Evolutionary conservation across 2,888 invertebrate species (phyloP).

Genomic region (Aphidius colemani): DNA sequence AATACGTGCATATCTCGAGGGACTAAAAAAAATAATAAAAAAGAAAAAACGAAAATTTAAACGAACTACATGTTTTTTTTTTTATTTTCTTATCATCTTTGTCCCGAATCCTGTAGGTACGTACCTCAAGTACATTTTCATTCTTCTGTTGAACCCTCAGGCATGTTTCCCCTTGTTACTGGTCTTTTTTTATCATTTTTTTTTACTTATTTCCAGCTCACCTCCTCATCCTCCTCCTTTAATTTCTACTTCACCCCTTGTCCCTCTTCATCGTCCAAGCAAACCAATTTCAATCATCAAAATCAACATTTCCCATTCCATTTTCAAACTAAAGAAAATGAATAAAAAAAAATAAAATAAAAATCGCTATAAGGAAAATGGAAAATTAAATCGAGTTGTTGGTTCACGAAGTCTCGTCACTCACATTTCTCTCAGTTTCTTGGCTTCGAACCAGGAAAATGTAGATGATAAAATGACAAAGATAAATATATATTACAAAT

Average conservation of each 20-base stretch:
- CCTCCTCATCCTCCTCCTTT: conserved; percentile 16
- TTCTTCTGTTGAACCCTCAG: conserved; percentile 15
- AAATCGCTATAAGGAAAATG: conserved; percentile 2
- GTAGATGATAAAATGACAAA: too few relatives aligned
- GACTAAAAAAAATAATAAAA: conserved; percentile 31
- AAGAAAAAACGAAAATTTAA: too few relatives aligned
- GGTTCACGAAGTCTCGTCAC: conserved; percentile 29
- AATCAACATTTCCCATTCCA: not conserved
- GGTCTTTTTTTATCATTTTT: conserved; percentile 3
- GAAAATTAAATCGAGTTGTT: conserved; percentile 28
- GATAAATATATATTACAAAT: too few relatives aligned
- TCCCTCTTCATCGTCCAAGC: not conserved
- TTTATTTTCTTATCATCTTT: conserved; percentile 26
- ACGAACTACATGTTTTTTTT: not conserved
- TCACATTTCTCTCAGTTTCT: conserved; percentile 27
- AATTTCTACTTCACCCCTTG: not conserved
- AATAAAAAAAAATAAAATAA: conserved; percentile 2
- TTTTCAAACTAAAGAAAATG: not conserved
- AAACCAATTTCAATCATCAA: conserved; percentile 5
- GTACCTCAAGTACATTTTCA: conserved; percentile 24
- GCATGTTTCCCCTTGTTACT: conserved; percentile 17
- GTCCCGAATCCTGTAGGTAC: too few relatives aligned
- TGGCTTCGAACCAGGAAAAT: conserved; percentile 9
- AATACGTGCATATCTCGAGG: conserved; percentile 22
- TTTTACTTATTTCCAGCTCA: not conserved